Evolutionary conservation across 2,888 invertebrate genomes (phyloP), one percentile per base, ranked within the genome.

Genomic region (Bellardia pandia): DNA sequence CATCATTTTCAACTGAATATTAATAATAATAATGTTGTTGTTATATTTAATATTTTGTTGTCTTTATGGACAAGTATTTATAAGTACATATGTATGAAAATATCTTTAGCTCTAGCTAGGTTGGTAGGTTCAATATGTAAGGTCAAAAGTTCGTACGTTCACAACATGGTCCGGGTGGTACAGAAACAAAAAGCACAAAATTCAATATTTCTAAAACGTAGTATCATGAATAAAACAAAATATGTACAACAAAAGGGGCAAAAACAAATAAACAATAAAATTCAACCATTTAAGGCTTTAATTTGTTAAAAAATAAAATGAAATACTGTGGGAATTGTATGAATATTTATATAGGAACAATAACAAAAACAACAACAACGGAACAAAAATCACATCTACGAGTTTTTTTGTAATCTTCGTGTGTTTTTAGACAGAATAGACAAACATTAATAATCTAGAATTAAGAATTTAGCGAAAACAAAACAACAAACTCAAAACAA

Each of bases 301-400:
- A 68, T 58, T n/a, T 58, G 42, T n/a, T 33, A 37, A 53, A 2
- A 66, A 4, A 30, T n/a, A 45, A 58, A 11, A 45, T 72, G 7
- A 72, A 80, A 64, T 80, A 72, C 37, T 74, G 80, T 74, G 80
- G 66, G 64, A 74, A 81, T 51, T 42, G 7, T 51, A 64, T 66
- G 72, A 66, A 74, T 80, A 71, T 80, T 69, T 48, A 60, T 69
- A 13, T 13, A 30, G 13, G 2, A 4, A 56, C n/a, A 56, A 56
- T 45, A 16, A 45, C 5, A 56, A 56, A 13, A 16, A 56, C 3
- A 4, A 23, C 3, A 58, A 58, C 8, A 16, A 60, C 13, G 23
- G 7, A 58, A 30, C 14, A 56, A 13, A 78, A 68, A 51, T 69
- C 58, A 79, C 58, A 9, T 69, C 23, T 40, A 53, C 23, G 23